phyloP scores from a whole-genome alignment of 1,140 invertebrate species.

The Drosophila saltans region DNA sequence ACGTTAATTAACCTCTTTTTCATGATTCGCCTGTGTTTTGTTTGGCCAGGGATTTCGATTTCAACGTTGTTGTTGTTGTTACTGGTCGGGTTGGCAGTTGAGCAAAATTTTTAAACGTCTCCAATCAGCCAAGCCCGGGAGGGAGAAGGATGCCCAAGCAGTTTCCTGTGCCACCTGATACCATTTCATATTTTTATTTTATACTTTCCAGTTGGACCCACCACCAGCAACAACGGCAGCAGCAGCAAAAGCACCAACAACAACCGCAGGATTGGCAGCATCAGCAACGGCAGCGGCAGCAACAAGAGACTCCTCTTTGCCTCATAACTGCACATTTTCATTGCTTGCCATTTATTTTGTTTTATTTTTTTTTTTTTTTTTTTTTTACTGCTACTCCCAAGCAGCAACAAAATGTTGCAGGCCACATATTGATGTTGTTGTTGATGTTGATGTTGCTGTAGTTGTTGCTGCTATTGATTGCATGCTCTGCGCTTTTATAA shows the following conservation, averaged over 20 bases:
- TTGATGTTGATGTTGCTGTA: slow-evolving; percentile 24
- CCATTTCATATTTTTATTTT: slow-evolving; percentile 61
- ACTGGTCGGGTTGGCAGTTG: slow-evolving; percentile 15
- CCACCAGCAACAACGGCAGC: slow-evolving; percentile 25
- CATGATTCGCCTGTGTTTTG: slow-evolving; percentile 56
- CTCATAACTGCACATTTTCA: slow-evolving; percentile 79
- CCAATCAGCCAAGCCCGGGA: slow-evolving; percentile 54
- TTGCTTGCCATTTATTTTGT: slow-evolving; percentile 77
- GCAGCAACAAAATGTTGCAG: slow-evolving; percentile 37
- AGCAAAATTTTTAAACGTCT: slow-evolving; percentile 63
- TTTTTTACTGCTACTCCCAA: slow-evolving; percentile 5
- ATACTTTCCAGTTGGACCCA: slow-evolving; percentile 26
- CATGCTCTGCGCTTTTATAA: slow-evolving; percentile 78
- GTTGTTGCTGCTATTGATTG: slow-evolving; percentile 65
- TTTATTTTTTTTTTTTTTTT: slow-evolving; percentile 60
- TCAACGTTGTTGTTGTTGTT: slow-evolving; percentile 31
- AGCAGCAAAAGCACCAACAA: slow-evolving; percentile 15
- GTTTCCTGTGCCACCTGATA: slow-evolving; percentile 73
- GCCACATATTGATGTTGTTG: slow-evolving; percentile 23
- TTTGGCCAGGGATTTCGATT: slow-evolving; percentile 45
- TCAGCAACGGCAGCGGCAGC: slow-evolving; percentile 21
- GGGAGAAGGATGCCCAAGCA: slow-evolving; percentile 37
- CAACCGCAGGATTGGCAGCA: background rate
- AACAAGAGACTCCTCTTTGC: slow-evolving; percentile 46
- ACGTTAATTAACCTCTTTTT: slow-evolving; percentile 82